phyloP scores from a whole-genome alignment of 2,113 vertebrate genomes.

The Himantopus leucocephalus region DNA sequence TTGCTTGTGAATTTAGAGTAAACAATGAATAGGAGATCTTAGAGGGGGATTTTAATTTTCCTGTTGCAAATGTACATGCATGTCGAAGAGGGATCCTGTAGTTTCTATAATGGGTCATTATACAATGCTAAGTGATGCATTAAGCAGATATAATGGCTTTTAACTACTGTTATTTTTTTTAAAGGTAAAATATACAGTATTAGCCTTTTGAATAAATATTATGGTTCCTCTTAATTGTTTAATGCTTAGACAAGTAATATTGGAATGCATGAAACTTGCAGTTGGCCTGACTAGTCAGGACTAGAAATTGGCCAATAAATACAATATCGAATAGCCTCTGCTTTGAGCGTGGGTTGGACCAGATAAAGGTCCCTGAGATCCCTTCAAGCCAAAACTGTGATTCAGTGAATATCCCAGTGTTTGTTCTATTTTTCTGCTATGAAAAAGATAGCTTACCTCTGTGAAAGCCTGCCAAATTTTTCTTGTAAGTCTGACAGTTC shows the following conservation, averaged over 20 bases:
- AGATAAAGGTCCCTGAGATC: neutral
- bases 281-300: neutral
- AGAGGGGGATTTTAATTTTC: neutral
- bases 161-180: neutral
- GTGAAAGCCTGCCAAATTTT: neutral
- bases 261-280: neutral
- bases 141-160: neutral
- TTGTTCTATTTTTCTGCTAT: neutral
- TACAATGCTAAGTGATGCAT: neutral
- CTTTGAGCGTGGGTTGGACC: neutral
- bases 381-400: neutral
- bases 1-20: neutral
- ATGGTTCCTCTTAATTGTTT: neutral
- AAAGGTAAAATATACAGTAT: neutral
- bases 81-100: neutral
- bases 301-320: neutral
- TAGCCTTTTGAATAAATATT: neutral
- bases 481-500: neutral
- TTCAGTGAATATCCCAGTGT: neutral
- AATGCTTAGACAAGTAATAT: neutral
- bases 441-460: neutral
- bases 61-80: neutral
- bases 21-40: neutral
- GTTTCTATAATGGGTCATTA: neutral
- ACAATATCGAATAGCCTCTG: neutral